These are phyloP conservation scores for Trachelus iudaicus DNA, from an alignment of 2,888 invertebrate genomes.

Conservation along the genomic window DNA sequence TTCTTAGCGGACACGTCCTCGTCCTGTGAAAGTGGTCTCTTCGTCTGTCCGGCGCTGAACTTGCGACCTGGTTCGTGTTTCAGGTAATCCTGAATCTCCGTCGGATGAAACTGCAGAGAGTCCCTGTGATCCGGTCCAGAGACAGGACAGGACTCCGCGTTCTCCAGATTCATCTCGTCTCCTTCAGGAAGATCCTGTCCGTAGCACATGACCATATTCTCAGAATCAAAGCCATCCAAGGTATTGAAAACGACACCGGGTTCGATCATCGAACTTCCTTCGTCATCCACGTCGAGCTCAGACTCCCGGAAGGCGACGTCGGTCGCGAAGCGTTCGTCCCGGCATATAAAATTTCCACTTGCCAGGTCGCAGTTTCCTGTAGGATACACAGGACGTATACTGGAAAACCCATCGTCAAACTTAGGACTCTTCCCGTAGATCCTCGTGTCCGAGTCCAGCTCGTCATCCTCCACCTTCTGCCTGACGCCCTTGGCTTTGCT, in stretches of 20 bases:
- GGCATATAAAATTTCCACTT: conserved; percentile 26
- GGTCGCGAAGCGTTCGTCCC: conserved; percentile 22
- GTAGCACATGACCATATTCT: conserved; percentile 24
- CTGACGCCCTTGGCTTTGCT: conserved; percentile 52
- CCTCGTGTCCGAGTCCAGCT: conserved; percentile 54
- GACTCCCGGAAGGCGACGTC: conserved; percentile 25
- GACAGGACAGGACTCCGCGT: conserved; percentile 15
- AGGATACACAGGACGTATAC: not conserved
- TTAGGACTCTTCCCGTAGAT: conserved; percentile 63
- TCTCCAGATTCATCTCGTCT: conserved; percentile 39
- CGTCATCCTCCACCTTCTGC: conserved; percentile 54
- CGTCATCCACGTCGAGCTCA: conserved; percentile 16
- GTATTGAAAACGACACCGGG: conserved; percentile 58
- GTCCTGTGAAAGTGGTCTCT: conserved; percentile 58
- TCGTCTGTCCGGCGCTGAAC: conserved; percentile 57
- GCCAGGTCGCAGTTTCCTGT: conserved; percentile 21
- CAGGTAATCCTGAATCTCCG: conserved; percentile 40
- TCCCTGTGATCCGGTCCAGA: not conserved
- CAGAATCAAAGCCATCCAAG: conserved; percentile 55
- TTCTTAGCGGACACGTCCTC: conserved; percentile 60
- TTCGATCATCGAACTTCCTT: conserved; percentile 31
- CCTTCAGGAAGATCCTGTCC: conserved; percentile 15
- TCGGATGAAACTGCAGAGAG: not conserved
- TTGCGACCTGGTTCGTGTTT: conserved; percentile 50
- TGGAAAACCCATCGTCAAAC: conserved; percentile 55